Percentiles rank a stretch among this genome's conserved stretches.
Evolutionary conservation across 2,888 invertebrate genomes (phyloP).

Genomic region (Syrista parreyssii): DNA sequence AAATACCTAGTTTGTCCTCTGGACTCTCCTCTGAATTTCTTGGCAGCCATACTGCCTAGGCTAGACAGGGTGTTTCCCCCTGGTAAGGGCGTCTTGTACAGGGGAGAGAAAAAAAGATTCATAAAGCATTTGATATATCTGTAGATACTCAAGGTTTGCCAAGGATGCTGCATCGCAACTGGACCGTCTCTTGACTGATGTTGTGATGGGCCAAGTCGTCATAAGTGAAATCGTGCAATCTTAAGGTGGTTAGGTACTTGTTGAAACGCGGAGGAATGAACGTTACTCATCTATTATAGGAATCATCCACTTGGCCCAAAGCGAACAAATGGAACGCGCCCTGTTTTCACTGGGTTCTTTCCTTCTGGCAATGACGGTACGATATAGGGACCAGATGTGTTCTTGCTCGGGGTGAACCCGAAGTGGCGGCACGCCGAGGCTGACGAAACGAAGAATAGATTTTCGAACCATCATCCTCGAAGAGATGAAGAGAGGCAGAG

Average conservation of each 20-base stretch:
- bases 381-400: neutral
- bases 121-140: neutral
- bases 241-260: neutral
- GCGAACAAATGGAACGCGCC: neutral
- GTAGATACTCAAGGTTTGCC: neutral
- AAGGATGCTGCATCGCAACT: neutral
- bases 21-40: neutral
- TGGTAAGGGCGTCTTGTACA: neutral
- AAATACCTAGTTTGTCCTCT: neutral
- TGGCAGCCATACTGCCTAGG: neutral
- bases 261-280: neutral
- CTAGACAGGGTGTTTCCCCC: neutral
- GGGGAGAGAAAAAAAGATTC: neutral
- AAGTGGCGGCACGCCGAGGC: slow-evolving; percentile 13
- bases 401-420: neutral
- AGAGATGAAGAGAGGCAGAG: slow-evolving; percentile 14
- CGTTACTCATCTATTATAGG: neutral
- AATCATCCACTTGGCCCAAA: neutral
- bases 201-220: neutral
- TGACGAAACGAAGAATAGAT: slow-evolving; percentile 43
- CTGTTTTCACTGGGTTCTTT: neutral
- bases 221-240: neutral
- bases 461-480: slow-evolving; percentile 32
- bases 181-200: neutral
- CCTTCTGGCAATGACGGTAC: neutral